These are phyloP conservation scores for Plagiodera versicolora DNA, from an alignment of 2,888 invertebrate species.

Conservation along the genomic window DNA sequence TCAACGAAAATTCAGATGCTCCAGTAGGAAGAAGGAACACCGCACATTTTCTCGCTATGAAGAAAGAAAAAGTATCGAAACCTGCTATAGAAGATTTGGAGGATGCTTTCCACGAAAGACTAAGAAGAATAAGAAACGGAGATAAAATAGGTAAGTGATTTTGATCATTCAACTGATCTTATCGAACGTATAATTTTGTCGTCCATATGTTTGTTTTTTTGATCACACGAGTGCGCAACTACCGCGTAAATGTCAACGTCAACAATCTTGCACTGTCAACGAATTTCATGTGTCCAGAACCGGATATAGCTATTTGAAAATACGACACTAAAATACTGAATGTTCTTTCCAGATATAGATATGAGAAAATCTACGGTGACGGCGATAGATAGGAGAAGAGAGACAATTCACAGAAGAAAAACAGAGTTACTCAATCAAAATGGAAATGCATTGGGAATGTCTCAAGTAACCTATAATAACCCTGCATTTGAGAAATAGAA, in stretches of 20 bases:
- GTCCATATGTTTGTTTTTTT: no score
- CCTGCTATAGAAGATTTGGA: slow-evolving; percentile 40
- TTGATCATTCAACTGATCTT: no score
- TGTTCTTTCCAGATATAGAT: not conserved
- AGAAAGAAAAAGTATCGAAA: slow-evolving; percentile 29
- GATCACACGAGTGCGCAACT: no score
- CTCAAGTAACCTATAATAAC: not conserved
- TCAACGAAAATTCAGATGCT: slow-evolving; percentile 74
- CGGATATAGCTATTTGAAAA: no score
- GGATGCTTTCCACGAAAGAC: slow-evolving; percentile 41
- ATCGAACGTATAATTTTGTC: no score
- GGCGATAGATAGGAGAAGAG: slow-evolving; percentile 8
- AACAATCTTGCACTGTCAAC: no score
- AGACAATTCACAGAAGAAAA: slow-evolving; percentile 14
- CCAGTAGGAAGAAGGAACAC: slow-evolving; percentile 80
- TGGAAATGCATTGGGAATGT: not conserved
- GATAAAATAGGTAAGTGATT: slow-evolving; percentile 30
- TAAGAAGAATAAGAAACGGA: slow-evolving; percentile 31
- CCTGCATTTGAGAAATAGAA: not conserved
- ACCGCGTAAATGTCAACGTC: no score
- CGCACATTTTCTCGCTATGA: slow-evolving; percentile 73
- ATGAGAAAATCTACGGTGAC: not conserved
- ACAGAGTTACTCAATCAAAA: not conserved
- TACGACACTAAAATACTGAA: no score
- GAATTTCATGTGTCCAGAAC: no score